Evolutionary conservation across 1,140 invertebrate genomes (phyloP), one percentile per base, ranked within the genome.

Genomic region (Tetramorium simillimum): DNA sequence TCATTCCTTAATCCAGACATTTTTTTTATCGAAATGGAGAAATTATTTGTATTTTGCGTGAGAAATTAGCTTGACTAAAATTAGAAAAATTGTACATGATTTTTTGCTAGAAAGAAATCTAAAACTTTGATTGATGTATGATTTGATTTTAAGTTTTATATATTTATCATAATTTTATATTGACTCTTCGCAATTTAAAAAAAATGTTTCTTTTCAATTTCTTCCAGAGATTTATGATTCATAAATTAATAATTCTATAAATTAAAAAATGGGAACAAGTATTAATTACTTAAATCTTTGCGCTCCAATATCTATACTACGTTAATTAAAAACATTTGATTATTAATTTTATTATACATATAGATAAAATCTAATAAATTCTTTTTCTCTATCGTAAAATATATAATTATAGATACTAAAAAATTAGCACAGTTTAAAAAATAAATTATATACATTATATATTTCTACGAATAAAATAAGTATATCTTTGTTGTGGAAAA

Each of bases 321-420:
- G 12, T 12, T 24, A 76, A 76, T 60, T 76, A 58, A 76, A 76
- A 58, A 76, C 16, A 37, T 5, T 40, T 28, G 16, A 77, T 43
- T 76, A 60, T 18, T 40, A 40, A 76, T 43, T 40, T 76, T 24
- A 40, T 40, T 28, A 60, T 37, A 28, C 24, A 60, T 37, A 28
- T 28, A 60, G 3, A 28, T 56, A 4, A 37, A n/a, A 14, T 37
- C 3, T 76, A 3, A 33, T 33, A 33, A 33, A 33, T 40, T 10
- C 33, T 62, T 10, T 58, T 37, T 56, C 18, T 14, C 10, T 56
- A 16, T 58, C 1, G 14, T 7, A 58, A 75, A 40, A 56, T 24
- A 40, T 18, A 21, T n/a, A n/a, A n/a, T 37, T 53, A 37, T 7
- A 56, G 1, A 60, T 14, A 62, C 3, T 58, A 49, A 14, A 18